Base-by-base conservation (phyloP, 1,140 invertebrate genomes). In the Pseudomyrmex sp. region DNA sequence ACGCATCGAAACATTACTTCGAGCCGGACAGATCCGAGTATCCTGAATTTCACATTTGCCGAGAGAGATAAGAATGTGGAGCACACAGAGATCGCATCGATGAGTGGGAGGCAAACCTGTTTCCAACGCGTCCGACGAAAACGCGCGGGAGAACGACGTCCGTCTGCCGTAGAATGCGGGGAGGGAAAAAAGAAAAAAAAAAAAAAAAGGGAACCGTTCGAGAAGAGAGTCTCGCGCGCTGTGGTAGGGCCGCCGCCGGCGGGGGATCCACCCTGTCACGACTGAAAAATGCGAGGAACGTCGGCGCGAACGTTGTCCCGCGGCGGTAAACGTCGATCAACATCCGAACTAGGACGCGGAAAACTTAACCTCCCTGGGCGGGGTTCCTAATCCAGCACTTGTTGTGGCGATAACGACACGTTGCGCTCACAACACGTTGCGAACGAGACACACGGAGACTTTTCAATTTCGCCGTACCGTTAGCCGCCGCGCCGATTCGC, bases 11-110 rank as follows among this genome's bases (percentile, higher is more conserved):
- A 20, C 50, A 20, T 44, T 26, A 20, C 23, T 35, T 2, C 46
- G 4, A 23, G 56, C 35, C 62, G 15, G 52, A 66, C 35, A 35
- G 35, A 35, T 35, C 26, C 61, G 52, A 46, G 73, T 58, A 76
- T 84, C 63, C 59, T 68, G 80, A 84, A 86, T 84, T 88, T 89
- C 84, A 83, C 86, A 74, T 84, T 23, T 1, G 73, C 56, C 62
- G 69, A 23, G 20, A 23, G 18, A 68, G 46, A 70, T 74, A 84
- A 86, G 79, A 89, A 85, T 86, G 77, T 85, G 54, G 87, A 61
- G 56, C 82, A n/a, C n/a, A n/a, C n/a, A 85, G 59, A 72, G 56
- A 35, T 35, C 26, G 62, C 12, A 13, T 10, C 20, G 56, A 0
- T 10, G 70, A 79, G 86, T 46, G 70, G 80, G 72, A 76, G 35